Conservation (phyloP, 2,113 vertebrate species). For the Solenodon paradoxus region DNA sequence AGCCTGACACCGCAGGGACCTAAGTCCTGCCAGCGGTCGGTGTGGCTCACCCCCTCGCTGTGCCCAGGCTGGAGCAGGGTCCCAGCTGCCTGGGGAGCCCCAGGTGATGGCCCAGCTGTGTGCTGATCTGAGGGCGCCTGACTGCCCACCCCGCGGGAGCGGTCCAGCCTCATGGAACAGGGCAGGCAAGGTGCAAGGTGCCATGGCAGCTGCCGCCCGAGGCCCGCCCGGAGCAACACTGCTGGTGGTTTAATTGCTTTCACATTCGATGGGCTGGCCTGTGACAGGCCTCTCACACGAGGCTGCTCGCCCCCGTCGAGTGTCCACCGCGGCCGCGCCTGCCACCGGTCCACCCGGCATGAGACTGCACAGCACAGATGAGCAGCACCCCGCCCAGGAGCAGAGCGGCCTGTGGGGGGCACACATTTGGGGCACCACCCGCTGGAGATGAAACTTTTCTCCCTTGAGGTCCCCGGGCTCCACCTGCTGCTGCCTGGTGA, state of each 20-base stretch:
- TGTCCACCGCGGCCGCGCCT: not conserved
- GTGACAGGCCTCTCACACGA: conserved; percentile 74
- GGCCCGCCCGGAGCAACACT: conserved; percentile 85
- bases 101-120: not conserved
- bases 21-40: not conserved
- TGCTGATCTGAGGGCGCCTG: fast-evolving
- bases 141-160: not conserved
- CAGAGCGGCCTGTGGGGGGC: too few species aligned
- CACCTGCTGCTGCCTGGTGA: conserved; percentile 79
- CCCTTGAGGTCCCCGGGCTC: conserved; percentile 36
- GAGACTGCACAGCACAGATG: not conserved
- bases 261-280: conserved; percentile 80
- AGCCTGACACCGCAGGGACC: too few species aligned
- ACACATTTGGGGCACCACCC: too few species aligned
- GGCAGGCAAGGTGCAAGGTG: too few species aligned
- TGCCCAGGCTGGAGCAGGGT: not conserved
- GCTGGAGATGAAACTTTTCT: not conserved
- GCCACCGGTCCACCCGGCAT: not conserved
- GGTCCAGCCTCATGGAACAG: too few species aligned
- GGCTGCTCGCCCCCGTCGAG: not conserved
- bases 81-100: not conserved
- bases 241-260: conserved; percentile 88
- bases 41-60: not conserved
- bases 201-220: conserved; percentile 85
- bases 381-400: too few species aligned